A percentile compares a stretch with the other conserved stretches of the same genome.
These are phyloP conservation scores for Chaitophorus viminalis DNA, from an alignment of 2,888 invertebrate genomes.

Conservation along the genomic window DNA sequence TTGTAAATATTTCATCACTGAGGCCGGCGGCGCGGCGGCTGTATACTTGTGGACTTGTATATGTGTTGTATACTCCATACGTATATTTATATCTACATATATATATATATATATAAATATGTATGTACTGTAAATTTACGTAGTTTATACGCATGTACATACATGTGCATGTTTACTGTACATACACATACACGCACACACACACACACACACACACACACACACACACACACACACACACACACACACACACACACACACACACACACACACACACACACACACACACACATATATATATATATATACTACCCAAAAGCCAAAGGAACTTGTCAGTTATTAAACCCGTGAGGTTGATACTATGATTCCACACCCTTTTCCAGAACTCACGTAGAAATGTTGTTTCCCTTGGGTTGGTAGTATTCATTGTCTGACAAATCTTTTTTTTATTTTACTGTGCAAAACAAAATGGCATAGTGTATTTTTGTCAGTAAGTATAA, in stretches of 20 bases:
- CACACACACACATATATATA: background rate
- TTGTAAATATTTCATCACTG: constrained; percentile 61
- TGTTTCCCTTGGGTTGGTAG: constrained; percentile 25
- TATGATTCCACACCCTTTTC: constrained; percentile 34
- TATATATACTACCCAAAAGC: constrained; percentile 5
- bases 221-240: too few species aligned
- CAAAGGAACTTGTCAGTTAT: constrained; percentile 56
- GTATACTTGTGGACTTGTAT: constrained; percentile 13
- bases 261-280: too few species aligned
- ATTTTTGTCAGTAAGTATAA: constrained; percentile 9
- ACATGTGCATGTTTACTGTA: background rate
- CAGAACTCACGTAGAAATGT: background rate
- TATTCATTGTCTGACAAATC: constrained; percentile 24
- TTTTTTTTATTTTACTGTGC: constrained; percentile 26
- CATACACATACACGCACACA: background rate
- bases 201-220: background rate
- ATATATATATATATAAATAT: too few species aligned
- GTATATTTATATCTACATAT: background rate
- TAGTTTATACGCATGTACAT: background rate
- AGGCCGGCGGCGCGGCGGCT: constrained; percentile 28
- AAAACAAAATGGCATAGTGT: background rate
- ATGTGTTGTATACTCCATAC: constrained; percentile 9
- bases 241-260: background rate
- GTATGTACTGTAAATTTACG: background rate
- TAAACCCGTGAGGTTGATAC: constrained; percentile 56